Evolutionary conservation across 1,140 invertebrate genomes (phyloP), one percentile per base, ranked within the genome.

Genomic region (Diorhabda sublineata): DNA sequence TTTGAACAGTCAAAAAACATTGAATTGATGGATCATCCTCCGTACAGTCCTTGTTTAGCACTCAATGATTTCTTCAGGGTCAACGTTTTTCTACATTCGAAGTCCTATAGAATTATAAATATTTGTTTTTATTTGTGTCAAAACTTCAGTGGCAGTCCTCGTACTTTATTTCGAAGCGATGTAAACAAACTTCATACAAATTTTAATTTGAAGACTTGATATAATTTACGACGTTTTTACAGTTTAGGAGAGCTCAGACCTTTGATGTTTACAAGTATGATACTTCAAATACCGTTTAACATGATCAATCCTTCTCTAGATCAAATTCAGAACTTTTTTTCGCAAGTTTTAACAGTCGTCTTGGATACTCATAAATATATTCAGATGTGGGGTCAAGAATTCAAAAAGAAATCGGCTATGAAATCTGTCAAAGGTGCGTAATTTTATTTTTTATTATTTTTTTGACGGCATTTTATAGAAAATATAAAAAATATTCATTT

Each of bases 321-420:
- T 70, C 89, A 92, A 70, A 87, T 93, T 64, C 91, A 94, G 75
- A 81, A 84, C 65, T 81, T 85, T 60, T 89, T 93, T 67, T 87
- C 86, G 61, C 87, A 88, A 81, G 86, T 90, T 45, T 81, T 88
- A n/a, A 82, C 82, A 42, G 84, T 83, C 73, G 80, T 92, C 71
- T 82, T 92, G 70, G 84, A 87, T 70, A 85, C 86, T 8, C 84
- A 88, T 70, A 89, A 89, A 70, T 84, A 82, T 43, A 85, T 93
- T 3, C 82, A 82, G 3, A 85, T 89, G 80, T 93, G 92, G 92
- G 89, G 89, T 64, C 87, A 90, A 72, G 71, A 71, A 64, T 64
- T 66, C n/a, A 43, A 71, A 4, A 70, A 58, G 8, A 73, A 71
- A 64, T 61, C 66, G 52, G 66, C 67, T n/a, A 44, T 73, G 47